Base-by-base conservation (phyloP, 2,888 invertebrate genomes). In the Chloroclysta siterata region DNA sequence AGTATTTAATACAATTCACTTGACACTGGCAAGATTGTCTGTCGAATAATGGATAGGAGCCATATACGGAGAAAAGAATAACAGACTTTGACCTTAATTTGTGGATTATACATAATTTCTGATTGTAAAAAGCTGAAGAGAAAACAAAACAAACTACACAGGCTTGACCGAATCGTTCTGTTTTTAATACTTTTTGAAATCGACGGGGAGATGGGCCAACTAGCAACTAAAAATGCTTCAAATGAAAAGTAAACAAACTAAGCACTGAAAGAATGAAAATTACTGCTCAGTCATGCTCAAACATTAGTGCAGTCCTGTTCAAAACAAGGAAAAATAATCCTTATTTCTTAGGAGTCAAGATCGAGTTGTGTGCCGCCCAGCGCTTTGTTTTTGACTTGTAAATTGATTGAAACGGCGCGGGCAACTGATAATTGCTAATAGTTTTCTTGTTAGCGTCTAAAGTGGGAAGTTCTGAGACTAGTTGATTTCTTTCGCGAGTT, bases 361-460 rank as follows among this genome's bases (percentile, higher is more conserved):
- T 53, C 47, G 15, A 63, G 10, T 70, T 69, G 63, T 61, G 77
- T 83, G 81, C 83, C 84, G 84, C 78, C 78, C 70, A 70, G 79
- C 73, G 76, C 79, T 81, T 84, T 83, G 82, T 84, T 88, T 85
- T 83, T 82, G 79, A 85, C 82, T 88, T 82, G 84, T 82, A 87
- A 89, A 87, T 87, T 89, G 88, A 89, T 89, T 89, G 88, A 89
- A 89, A 87, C 82, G 84, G 85, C 70, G 82, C 70, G 82, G 80
- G 80, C 82, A 75, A 77, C 85, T 87, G 87, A 89, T 90, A 89
- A 90, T 90, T 88, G 86, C 85, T 89, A 85, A 88, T 89, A 87
- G 88, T 88, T 90, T 88, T 89, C 90, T 88, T 85, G 89, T 90
- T 90, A 89, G 78, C 80, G 81, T 77, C 76, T 74, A 74, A 71